Evolutionary conservation across 2,888 invertebrate genomes (phyloP), one percentile per base, ranked within the genome.

Genomic region (Cryptops parisi): DNA sequence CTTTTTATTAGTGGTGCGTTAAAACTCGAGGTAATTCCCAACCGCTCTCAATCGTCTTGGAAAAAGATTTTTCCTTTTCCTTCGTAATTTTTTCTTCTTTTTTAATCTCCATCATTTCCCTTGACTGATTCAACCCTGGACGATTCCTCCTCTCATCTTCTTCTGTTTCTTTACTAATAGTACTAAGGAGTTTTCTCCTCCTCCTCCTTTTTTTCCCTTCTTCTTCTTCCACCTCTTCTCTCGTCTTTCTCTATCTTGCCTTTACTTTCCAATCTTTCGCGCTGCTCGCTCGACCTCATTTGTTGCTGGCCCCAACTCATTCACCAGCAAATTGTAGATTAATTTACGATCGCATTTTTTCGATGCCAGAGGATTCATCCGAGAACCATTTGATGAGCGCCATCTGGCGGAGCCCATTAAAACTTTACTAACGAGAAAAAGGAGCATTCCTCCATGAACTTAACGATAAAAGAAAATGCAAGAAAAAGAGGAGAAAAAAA

Each of bases 281-380:
- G n/a, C n/a, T n/a, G n/a, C n/a, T n/a, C n/a, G n/a, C 33, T 33
- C 33, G 33, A 15, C 33, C 33, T 33, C 33, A 33, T 33, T 33
- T 33, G 33, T 33, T 33, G 33, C 33, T 33, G 33, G 33, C 33
- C 33, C 15, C 33, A 33, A 33, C 33, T 33, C 33, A 33, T 33
- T 33, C 33, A 33, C 33, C 33, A 33, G 33, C 45, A 45, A 45
- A 45, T 45, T 45, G 45, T 23, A 45, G 45, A 45, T 45, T 45
- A 45, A 45, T 45, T 45, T 45, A 45, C 45, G 45, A 45, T 45
- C 45, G 23, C 45, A 45, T 45, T 45, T 45, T 23, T 45, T 23
- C 45, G 22, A 45, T 45, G 23, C 45, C 45, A n/a, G 19, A 19
- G 23, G 23, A 45, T 45, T 45, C 45, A 45, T 45, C 23, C 22